Evolutionary conservation across 92 coral and sea anemone genomes (phyloP), one percentile per base, ranked within the genome.

Genomic region (Parazoanthus darwini): DNA sequence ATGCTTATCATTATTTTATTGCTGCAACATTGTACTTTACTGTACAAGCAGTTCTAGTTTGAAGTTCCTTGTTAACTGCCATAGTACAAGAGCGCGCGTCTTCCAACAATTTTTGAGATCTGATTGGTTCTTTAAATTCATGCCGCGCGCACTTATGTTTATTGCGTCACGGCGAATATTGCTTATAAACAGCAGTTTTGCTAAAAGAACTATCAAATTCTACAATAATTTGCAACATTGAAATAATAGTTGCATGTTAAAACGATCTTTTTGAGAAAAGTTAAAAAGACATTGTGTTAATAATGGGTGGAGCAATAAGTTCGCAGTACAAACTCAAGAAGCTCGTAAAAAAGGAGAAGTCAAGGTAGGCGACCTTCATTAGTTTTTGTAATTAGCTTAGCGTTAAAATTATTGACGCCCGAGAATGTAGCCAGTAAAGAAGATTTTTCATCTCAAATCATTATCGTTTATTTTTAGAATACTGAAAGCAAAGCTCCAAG

Each of bases 401-500:
- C n/a, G n/a, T n/a, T n/a, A n/a, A n/a, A n/a, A n/a, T 29, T 29
- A 29, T 0, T 73, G 39, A 37, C 36, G 78, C 44, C 78, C 20
- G 16, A 5, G 10, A 39, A 39, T 33, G 3, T 6, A 73, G 14
- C 13, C 36, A 73, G 18, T 33, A 14, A 73, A 29, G 33, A 18
- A 18, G 68, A 18, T 6, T 5, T 63, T 63, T 20, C 0, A 1
- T 37, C 48, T 3, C 23, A 8, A 38, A 36, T 0, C 36, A 29
- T 75, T 38, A 10, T 37, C 39, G 1, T 8, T 75, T 18, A 1
- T 11, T 39, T 35, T 3, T 75, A 75, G 79, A 75, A 75, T 75
- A 0, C 23, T 75, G 39, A 75, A 75, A 37, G 79, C 50, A 75
- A 75, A 38, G n/a, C 79, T 75, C 46, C 79, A 75, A 75, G 44